Evolutionary conservation across 2,888 invertebrate genomes (phyloP), one percentile per base, ranked within the genome.

Genomic region (Cerastis leucographa): DNA sequence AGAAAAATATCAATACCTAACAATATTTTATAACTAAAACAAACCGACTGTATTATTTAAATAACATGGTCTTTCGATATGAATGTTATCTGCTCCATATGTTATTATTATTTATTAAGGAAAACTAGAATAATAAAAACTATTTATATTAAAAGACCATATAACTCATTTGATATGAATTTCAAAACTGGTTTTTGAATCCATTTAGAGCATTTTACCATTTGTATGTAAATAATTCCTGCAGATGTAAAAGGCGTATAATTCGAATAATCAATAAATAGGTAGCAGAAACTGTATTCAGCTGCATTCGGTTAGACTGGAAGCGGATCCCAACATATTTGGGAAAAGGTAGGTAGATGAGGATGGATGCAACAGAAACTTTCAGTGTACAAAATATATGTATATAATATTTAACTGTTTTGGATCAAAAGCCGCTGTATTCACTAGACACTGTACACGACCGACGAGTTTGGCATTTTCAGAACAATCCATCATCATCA

Each of bases 211-310:
- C 49, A 29, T 71, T 80, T 80, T 71, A 62, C 12, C 40, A 84
- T 84, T 71, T 72, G 44, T 71, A 76, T 76, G 81, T 61, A 29
- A 73, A 85, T 76, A n/a, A 59, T 35, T 29, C 2, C 4, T 65
- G 49, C n/a, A 35, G 22, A 29, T 49, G 35, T 40, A 40, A 56
- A 65, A 84, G 8, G 79, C n/a, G 7, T 78, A 69, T 42, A 49
- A 17, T 35, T 35, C 12, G 7, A 79, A 61, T 19, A 22, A 51
- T 22, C 6, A 19, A 56, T 61, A 29, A 49, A 74, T 25, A 17
- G 5, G 4, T 14, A 19, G n/a, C 7, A 17, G 14, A 40, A 40
- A n/a, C 22, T 59, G 1, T 25, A 59, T 17, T 59, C 3, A 59
- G 59, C 29, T 56, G 25, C 14, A 5, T 25, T 7, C 56, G 17